These are phyloP conservation scores for Alouatta palliata DNA, from an alignment of 2,113 vertebrate species.

Conservation along the genomic window DNA sequence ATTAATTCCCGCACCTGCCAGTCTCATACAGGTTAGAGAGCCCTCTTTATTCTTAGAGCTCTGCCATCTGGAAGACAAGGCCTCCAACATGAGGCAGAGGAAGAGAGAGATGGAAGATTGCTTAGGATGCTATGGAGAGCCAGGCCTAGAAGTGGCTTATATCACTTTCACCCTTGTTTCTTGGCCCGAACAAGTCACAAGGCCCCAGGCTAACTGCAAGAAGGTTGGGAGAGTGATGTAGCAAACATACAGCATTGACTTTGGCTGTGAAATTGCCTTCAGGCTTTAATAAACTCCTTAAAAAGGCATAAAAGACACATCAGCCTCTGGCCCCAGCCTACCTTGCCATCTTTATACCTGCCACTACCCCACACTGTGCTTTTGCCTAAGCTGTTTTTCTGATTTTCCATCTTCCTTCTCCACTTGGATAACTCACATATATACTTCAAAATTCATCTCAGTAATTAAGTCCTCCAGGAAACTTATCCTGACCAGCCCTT, in stretches of 20 bases:
- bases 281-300: background rate
- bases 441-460: conserved; percentile 32
- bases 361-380: background rate
- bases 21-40: background rate
- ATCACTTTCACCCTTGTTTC: background rate
- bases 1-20: background rate
- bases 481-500: background rate
- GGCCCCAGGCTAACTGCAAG: background rate
- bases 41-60: background rate
- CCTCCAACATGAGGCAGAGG: background rate
- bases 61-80: background rate
- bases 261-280: background rate
- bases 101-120: background rate
- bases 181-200: background rate
- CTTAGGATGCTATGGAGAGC: background rate
- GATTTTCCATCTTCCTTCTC: background rate
- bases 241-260: background rate
- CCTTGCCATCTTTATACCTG: background rate
- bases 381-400: background rate
- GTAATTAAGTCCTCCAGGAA: conserved; percentile 8
- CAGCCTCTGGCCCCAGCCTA: background rate
- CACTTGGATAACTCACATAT: background rate
- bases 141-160: background rate
- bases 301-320: background rate
- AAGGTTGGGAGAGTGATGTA: background rate